Evolutionary conservation across 2,888 invertebrate species (phyloP), one percentile per base, ranked within the genome.

Genomic region (Aporophyla lueneburgensis): DNA sequence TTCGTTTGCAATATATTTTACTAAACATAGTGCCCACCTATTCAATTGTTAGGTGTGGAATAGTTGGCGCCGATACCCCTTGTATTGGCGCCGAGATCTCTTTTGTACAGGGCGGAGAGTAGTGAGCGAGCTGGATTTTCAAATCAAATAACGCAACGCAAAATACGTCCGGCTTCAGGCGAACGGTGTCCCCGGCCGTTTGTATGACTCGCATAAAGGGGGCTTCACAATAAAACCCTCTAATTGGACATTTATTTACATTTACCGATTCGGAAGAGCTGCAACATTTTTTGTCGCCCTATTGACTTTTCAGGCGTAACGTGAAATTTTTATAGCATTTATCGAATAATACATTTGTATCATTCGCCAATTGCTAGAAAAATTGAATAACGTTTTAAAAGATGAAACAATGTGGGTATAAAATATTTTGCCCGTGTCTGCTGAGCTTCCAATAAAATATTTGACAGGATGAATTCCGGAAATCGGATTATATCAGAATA

Each of bases 61-160:
- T 73, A 40, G 56, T 67, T 56, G 61, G 43, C 24, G 21, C 33
- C 33, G 10, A 33, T 21, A 33, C 33, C 21, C 21, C 10, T 33
- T 21, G 7, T 21, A 46, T 33, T 27, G 46, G 24, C 27, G 1
- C 10, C 21, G 16, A 19, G 10, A 68, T 21, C 40, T 51, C n/a
- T 61, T 65, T 69, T 54, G 16, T 43, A 33, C 5, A n/a, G 49
- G 51, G 7, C 33, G 4, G 43, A 53, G 51, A 33, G 54, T 54
- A 6, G 27, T 51, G 59, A 24, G 51, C 54, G 62, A 24, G 54
- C 49, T 49, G 46, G 53, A 71, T 67, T 80, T 78, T 74, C 16
- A 63, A 79, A 77, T 74, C 53, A 65, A 83, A 86, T 24, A 67
- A 46, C 43, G 43, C 69, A 63, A 67, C 43, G 70, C 33, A 71